Conservation (phyloP, 2,113 vertebrate genomes). For the Eidolon helvum region DNA sequence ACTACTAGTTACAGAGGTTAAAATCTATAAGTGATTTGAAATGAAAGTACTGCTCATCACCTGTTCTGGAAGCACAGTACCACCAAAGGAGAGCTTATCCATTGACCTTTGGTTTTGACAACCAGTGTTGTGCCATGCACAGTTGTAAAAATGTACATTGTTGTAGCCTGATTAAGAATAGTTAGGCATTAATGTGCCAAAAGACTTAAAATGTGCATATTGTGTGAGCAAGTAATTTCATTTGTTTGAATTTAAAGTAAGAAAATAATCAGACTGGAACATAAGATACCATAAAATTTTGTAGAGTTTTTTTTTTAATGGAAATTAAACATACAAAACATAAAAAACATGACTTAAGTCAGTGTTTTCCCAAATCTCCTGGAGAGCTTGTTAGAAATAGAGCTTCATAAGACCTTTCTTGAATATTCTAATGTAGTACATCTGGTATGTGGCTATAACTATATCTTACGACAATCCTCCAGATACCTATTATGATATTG, state of each 20-base stretch:
- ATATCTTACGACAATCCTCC: background rate
- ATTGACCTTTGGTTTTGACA: background rate
- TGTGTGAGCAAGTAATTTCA: background rate
- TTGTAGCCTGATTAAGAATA: background rate
- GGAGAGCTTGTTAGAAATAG: background rate
- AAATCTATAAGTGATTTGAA: background rate
- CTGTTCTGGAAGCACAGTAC: background rate
- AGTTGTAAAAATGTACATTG: background rate
- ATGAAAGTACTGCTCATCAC: background rate
- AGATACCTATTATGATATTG: background rate
- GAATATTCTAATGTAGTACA: background rate
- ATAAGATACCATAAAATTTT: background rate
- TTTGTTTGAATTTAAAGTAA: constrained; percentile 30
- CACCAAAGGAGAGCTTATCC: accelerated
- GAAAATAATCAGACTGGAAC: background rate
- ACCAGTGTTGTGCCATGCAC: accelerated
- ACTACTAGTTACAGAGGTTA: background rate
- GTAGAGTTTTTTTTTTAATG: background rate
- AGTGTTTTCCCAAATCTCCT: background rate
- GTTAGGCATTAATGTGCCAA: background rate
- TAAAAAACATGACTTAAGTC: background rate
- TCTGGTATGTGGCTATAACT: background rate
- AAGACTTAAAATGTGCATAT: background rate
- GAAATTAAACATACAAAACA: background rate
- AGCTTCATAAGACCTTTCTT: background rate